These are phyloP conservation scores for Drosophila greeni DNA, from an alignment of 2,888 invertebrate genomes.

Conservation along the genomic window DNA sequence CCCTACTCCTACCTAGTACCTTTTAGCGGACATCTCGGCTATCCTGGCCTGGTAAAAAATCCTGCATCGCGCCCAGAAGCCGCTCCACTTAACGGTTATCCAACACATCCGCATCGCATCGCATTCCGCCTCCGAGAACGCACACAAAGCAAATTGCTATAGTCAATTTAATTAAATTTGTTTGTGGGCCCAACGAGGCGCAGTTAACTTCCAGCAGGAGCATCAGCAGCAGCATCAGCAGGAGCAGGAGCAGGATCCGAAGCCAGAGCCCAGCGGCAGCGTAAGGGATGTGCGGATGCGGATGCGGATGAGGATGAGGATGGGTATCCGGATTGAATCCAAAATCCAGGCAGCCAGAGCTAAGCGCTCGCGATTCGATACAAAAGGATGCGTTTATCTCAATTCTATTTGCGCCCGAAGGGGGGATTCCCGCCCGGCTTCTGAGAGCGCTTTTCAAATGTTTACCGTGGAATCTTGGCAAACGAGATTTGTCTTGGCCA, in stretches of 20 bases:
- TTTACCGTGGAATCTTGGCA: conserved; percentile 64
- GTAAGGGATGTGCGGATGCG: neutral
- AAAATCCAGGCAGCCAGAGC: conserved; percentile 37
- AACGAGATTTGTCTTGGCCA: conserved; percentile 39
- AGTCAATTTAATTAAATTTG: conserved; percentile 73
- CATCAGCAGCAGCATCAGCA: neutral
- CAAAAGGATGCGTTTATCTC: conserved; percentile 72
- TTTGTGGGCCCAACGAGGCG: conserved; percentile 61
- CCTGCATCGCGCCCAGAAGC: conserved; percentile 30
- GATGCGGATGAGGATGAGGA: neutral
- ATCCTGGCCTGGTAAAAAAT: conserved; percentile 21
- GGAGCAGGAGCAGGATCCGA: neutral
- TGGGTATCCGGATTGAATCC: conserved; percentile 21
- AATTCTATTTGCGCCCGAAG: conserved; percentile 66
- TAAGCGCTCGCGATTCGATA: conserved; percentile 60
- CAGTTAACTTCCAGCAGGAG: conserved; percentile 28
- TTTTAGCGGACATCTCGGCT: neutral
- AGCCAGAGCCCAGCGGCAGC: conserved; percentile 8
- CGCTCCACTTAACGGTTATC: conserved; percentile 43
- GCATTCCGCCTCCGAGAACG: conserved; percentile 40
- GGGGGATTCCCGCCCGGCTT: conserved; percentile 14
- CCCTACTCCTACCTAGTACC: neutral
- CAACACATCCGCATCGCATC: conserved; percentile 35
- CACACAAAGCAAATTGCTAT: conserved; percentile 71
- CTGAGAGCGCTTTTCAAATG: conserved; percentile 66